phyloP scores from a whole-genome alignment of 92 coral and sea anemone species.

The Porites lobata region DNA sequence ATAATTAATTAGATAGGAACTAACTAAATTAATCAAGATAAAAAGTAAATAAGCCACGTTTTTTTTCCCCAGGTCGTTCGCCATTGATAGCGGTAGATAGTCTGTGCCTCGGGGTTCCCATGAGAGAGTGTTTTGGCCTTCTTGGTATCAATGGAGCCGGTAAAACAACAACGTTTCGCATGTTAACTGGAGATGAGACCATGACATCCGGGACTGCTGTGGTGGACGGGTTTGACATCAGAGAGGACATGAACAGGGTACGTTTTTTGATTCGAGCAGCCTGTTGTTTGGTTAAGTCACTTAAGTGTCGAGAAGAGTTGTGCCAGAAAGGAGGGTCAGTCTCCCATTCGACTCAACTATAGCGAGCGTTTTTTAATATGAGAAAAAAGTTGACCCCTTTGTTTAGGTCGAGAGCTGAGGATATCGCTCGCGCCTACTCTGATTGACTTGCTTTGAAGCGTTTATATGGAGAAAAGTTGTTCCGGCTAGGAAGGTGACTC shows the following conservation, averaged over 20 bases:
- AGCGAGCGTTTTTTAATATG: too few relatives aligned
- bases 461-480: too few relatives aligned
- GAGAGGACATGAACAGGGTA: constrained; percentile 84
- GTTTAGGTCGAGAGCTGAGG: too few relatives aligned
- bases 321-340: too few relatives aligned
- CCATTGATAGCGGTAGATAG: constrained; percentile 91
- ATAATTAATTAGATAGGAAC: background rate
- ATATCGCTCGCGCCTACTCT: too few relatives aligned
- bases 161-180: constrained; percentile 95
- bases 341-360: too few relatives aligned
- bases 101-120: constrained; percentile 88
- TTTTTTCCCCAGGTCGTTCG: constrained; percentile 60
- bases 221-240: constrained; percentile 90
- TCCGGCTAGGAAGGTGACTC: too few relatives aligned
- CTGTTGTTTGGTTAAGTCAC: too few relatives aligned
- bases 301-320: too few relatives aligned
- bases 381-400: too few relatives aligned
- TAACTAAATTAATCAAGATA: background rate
- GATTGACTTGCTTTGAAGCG: too few relatives aligned
- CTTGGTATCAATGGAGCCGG: constrained; percentile 99
- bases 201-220: constrained; percentile 93
- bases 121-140: constrained; percentile 96
- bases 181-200: constrained; percentile 97
- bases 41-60: background rate
- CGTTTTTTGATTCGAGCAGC: background rate